Percentiles rank a stretch among this genome's conserved stretches.
phyloP scores from a whole-genome alignment of 2,797 vertebrate genomes.

The Furcifer pardalis region DNA sequence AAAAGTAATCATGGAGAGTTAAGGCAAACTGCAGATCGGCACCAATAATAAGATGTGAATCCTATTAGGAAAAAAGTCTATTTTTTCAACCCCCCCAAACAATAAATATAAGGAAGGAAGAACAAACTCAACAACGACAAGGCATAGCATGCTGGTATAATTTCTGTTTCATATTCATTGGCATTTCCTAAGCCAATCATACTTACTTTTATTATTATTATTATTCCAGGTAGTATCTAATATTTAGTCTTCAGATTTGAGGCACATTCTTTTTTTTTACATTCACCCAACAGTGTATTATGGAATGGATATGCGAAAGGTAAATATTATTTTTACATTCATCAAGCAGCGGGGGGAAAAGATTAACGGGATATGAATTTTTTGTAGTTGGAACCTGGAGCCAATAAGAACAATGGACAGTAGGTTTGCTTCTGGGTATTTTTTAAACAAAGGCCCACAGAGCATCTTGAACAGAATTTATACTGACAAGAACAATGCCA shows the following conservation, averaged over 20 bases:
- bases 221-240: slow-evolving; percentile 53
- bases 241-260: slow-evolving; percentile 75
- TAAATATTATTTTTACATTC: slow-evolving; percentile 63
- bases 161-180: slow-evolving; percentile 65
- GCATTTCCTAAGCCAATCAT: slow-evolving; percentile 47
- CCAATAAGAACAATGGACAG: slow-evolving; percentile 42
- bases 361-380: slow-evolving; percentile 40
- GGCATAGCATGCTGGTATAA: slow-evolving; percentile 25
- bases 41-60: slow-evolving; percentile 89
- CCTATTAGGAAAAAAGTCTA: slow-evolving; percentile 92
- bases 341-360: background rate
- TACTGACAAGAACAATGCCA: slow-evolving; percentile 4
- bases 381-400: slow-evolving; percentile 49
- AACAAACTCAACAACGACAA: slow-evolving; percentile 48
- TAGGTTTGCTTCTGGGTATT: slow-evolving; percentile 42
- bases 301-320: slow-evolving; percentile 55
- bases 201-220: slow-evolving; percentile 54
- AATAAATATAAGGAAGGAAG: slow-evolving; percentile 47
- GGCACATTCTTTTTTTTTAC: slow-evolving; percentile 53
- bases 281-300: slow-evolving; percentile 39
- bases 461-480: slow-evolving; percentile 30
- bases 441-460: slow-evolving; percentile 24
- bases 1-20: slow-evolving; percentile 95
- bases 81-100: slow-evolving; percentile 78
- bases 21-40: slow-evolving; percentile 88